Evolutionary conservation across 2,797 vertebrate genomes (phyloP).

Genomic region (Clamator glandarius): DNA sequence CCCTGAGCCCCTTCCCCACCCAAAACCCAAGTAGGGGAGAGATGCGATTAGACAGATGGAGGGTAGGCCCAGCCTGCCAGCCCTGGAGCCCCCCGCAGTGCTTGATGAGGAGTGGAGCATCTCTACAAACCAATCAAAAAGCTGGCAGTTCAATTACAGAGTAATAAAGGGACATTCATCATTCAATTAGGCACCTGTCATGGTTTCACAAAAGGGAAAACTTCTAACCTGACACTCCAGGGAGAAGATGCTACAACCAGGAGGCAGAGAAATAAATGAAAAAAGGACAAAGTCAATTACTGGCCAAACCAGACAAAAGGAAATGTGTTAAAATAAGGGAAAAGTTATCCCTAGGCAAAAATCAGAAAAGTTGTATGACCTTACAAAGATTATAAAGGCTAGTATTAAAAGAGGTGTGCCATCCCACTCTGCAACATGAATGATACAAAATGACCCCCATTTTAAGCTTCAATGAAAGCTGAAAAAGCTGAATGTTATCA

Average conservation of each 20-base stretch:
- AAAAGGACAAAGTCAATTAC: slow-evolving; percentile 85
- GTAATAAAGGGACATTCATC: slow-evolving; percentile 99
- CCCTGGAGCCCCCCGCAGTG: slow-evolving; percentile 77
- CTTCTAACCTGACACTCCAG: slow-evolving; percentile 85
- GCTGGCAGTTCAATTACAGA: slow-evolving; percentile 93
- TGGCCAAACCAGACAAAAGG: slow-evolving; percentile 72
- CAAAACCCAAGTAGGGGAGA: slow-evolving; percentile 82
- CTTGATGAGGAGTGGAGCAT: slow-evolving; percentile 75
- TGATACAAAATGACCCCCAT: slow-evolving; percentile 30
- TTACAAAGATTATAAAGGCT: slow-evolving; percentile 53
- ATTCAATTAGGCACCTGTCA: slow-evolving; percentile 99
- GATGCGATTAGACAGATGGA: slow-evolving; percentile 95
- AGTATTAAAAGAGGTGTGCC: slow-evolving; percentile 66
- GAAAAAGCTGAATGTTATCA: slow-evolving; percentile 39
- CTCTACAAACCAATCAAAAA: slow-evolving; percentile 87
- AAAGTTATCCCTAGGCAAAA: slow-evolving; percentile 74
- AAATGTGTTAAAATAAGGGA: slow-evolving; percentile 69
- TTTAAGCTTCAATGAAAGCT: slow-evolving; percentile 35
- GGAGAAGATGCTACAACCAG: slow-evolving; percentile 82
- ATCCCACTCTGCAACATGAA: background rate
- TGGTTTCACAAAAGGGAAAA: slow-evolving; percentile 88
- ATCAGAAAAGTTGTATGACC: slow-evolving; percentile 63
- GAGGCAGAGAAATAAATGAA: slow-evolving; percentile 82
- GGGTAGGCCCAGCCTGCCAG: slow-evolving; percentile 86
- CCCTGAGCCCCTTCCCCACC: slow-evolving; percentile 65